Percentiles rank a stretch among this genome's conserved stretches.
phyloP scores from a whole-genome alignment of 2,113 vertebrate genomes.

The Rhabdornis inornatus region DNA sequence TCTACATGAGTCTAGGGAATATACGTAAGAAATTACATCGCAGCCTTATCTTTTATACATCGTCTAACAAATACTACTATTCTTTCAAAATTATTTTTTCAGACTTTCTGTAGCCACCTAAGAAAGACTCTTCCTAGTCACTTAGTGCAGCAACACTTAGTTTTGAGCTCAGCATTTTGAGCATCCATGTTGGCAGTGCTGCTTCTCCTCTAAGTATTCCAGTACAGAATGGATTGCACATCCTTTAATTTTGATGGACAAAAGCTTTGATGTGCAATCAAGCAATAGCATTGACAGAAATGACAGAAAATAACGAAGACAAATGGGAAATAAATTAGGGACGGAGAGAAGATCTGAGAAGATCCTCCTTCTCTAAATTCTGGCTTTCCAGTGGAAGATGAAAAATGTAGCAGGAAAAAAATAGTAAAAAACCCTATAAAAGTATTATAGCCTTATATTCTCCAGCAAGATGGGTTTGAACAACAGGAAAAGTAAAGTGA shows the following conservation, averaged over 20 bases:
- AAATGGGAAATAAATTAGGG: neutral
- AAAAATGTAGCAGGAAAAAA: neutral
- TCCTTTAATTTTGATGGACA: neutral
- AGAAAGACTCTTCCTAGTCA: neutral
- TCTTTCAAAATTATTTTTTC: neutral
- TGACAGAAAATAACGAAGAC: neutral
- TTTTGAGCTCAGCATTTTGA: neutral
- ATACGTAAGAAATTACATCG: neutral
- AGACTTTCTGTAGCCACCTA: neutral
- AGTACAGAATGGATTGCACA: neutral
- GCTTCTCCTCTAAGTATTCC: neutral
- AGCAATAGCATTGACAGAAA: neutral
- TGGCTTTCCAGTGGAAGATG: neutral
- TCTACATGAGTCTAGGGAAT: neutral
- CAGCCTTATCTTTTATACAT: neutral
- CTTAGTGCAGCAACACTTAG: neutral
- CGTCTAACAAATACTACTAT: neutral
- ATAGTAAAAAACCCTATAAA: rapidly evolving
- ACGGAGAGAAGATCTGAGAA: neutral
- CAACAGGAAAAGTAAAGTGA: neutral
- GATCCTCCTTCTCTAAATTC: neutral
- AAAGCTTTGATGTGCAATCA: neutral
- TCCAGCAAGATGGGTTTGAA: neutral
- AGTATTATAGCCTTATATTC: neutral
- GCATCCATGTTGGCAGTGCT: neutral